Base-by-base conservation (phyloP, 2,888 invertebrate species). In the Micoletzkya japonica region DNA sequence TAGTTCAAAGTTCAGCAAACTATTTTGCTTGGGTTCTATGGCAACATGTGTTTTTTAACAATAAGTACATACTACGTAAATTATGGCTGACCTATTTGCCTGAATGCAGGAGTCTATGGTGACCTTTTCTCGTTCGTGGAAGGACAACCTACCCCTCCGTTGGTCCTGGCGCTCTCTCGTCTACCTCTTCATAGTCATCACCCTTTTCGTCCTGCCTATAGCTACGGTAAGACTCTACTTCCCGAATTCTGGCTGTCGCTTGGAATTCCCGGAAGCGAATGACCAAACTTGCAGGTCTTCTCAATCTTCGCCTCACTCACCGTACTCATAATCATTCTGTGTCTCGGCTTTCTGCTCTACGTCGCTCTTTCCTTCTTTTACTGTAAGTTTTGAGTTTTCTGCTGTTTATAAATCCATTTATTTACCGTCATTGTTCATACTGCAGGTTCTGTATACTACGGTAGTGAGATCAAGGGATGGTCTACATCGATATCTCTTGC, bases 71-170 rank as follows among this genome's bases (percentile, higher is more conserved):
- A 34, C 39, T n/a, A 20, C 20, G 7, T 20, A 20, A 17, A 61
- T 10, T 54, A 24, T 54, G 17, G 14, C n/a, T 54, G 10, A 54
- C 24, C 10, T 10, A 50, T 17, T 54, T 28, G 2, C 30, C 44
- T 1, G 26, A 50, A n/a, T 7, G 34, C 72, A 80, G 63, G 85
- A 85, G 61, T 81, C 85, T 1, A 84, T 85, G 83, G 74, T 74
- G 36, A 72, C 74, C 34, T 85, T 85, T 70, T 84, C 84, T 7
- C 76, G 85, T 32, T 79, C 77, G 66, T 85, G 85, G 85, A 76
- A 85, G 39, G 85, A 85, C 56, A 81, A 82, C 32, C 78, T 81
- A 4, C 77, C 80, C 30, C 63, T 85, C n/a, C 57, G 49, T 7
- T 68, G 57, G 57, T 68, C 68, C 24, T 68, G 68, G 68, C 30